These are phyloP conservation scores for Leucopsar rothschildi DNA, from an alignment of 2,113 vertebrate species.

Conservation along the genomic window DNA sequence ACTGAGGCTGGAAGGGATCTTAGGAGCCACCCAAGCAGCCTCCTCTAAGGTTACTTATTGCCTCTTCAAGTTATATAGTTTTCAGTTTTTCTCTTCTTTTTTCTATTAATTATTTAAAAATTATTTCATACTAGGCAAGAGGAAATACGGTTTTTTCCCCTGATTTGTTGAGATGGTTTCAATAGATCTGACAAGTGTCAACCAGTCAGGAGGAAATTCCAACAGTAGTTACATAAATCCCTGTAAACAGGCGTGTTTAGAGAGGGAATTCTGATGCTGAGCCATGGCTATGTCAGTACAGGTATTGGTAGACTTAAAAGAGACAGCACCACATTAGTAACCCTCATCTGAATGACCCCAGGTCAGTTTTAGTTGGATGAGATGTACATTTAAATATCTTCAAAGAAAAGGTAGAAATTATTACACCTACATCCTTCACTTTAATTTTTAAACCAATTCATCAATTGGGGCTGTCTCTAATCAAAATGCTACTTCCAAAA, in stretches of 20 bases:
- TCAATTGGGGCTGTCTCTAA: not conserved
- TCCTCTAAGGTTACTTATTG: not conserved
- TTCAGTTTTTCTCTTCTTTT: not conserved
- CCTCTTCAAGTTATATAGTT: not conserved
- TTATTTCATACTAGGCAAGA: not conserved
- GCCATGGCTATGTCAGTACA: not conserved
- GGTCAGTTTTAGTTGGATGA: not conserved
- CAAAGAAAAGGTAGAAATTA: not conserved
- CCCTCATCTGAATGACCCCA: not conserved
- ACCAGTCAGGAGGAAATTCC: constrained; percentile 32
- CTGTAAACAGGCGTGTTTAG: not conserved
- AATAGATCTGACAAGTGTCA: constrained; percentile 16
- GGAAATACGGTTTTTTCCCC: not conserved
- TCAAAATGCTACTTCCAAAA: not conserved
- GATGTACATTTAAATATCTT: not conserved
- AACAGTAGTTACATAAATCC: constrained; percentile 19
- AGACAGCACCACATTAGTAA: not conserved
- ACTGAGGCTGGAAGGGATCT: not conserved
- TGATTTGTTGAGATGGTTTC: not conserved
- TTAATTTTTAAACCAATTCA: not conserved
- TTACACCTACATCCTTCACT: not conserved
- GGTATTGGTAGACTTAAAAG: not conserved
- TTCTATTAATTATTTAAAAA: not conserved
- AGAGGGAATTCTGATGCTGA: not conserved
- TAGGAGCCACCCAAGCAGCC: not conserved